Conservation (phyloP, 2,888 invertebrate species). For the Nymphalis polychloros region DNA sequence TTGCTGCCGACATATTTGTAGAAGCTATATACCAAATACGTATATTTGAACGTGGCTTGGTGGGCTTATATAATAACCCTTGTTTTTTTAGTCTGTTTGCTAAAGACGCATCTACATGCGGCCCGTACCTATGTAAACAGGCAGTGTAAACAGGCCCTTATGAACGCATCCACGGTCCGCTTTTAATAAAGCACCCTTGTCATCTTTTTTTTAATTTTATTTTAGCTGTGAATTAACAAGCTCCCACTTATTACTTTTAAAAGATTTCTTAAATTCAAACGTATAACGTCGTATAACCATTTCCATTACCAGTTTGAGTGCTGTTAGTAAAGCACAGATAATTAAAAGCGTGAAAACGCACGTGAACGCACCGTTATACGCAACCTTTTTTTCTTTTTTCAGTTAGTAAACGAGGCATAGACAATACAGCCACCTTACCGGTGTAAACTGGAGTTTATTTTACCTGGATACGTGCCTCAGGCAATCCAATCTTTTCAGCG, state of each 20-base stretch:
- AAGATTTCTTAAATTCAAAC: neutral
- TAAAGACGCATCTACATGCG: constrained; percentile 77
- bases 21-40: constrained; percentile 50
- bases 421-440: constrained; percentile 65
- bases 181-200: constrained; percentile 64
- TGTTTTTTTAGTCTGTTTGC: constrained; percentile 80
- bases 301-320: neutral
- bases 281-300: constrained; percentile 1
- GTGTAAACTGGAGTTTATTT: constrained; percentile 83
- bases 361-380: constrained; percentile 11
- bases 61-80: constrained; percentile 65
- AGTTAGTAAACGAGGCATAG: constrained; percentile 42
- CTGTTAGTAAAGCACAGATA: constrained; percentile 17
- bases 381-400: constrained; percentile 4
- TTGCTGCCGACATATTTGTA: constrained; percentile 53
- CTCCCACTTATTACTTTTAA: constrained; percentile 27
- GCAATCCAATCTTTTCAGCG: constrained; percentile 98
- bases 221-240: constrained; percentile 41
- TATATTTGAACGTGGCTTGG: constrained; percentile 46
- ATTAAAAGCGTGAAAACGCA: constrained; percentile 14
- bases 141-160: constrained; percentile 74
- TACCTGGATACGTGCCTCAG: constrained; percentile 99
- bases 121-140: constrained; percentile 74
- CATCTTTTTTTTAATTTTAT: constrained; percentile 56
- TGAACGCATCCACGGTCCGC: constrained; percentile 61